A percentile compares a stretch with the other conserved stretches of the same genome.
These are phyloP conservation scores for Thalpophila matura DNA, from an alignment of 2,888 invertebrate species.

Conservation along the genomic window DNA sequence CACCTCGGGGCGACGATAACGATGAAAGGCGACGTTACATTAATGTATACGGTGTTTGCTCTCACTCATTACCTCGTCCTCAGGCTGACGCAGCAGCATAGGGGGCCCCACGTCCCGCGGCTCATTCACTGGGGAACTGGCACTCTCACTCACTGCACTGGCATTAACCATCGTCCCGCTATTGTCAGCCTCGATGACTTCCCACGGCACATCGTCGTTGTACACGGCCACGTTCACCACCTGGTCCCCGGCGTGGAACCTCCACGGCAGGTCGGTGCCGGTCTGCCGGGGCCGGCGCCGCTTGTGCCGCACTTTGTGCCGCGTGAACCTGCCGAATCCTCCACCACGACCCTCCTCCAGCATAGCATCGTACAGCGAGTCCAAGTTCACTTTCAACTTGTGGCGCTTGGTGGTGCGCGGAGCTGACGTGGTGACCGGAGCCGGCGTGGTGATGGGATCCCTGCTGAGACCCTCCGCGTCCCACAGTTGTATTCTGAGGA, in stretches of 20 bases:
- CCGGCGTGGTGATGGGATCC: constrained; percentile 75
- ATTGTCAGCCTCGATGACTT: constrained; percentile 81
- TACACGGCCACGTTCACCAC: constrained; percentile 89
- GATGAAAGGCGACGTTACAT: constrained; percentile 79
- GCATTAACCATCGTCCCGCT: constrained; percentile 73
- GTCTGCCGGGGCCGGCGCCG: constrained; percentile 84
- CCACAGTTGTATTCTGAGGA: constrained; percentile 87
- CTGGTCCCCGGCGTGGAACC: constrained; percentile 88
- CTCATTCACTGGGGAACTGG: constrained; percentile 74
- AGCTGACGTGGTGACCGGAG: constrained; percentile 61
- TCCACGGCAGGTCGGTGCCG: constrained; percentile 85
- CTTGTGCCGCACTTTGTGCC: constrained; percentile 87
- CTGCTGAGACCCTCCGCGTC: constrained; percentile 86
- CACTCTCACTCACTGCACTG: constrained; percentile 89
- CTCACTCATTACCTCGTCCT: constrained; percentile 85
- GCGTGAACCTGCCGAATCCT: constrained; percentile 81
- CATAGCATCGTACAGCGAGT: constrained; percentile 84
- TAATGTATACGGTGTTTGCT: constrained; percentile 78
- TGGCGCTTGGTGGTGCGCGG: constrained; percentile 67
- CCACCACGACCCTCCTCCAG: constrained; percentile 82
- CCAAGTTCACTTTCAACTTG: constrained; percentile 83
- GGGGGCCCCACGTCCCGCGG: constrained; percentile 83
- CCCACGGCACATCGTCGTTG: constrained; percentile 90
- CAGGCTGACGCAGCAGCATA: constrained; percentile 84
- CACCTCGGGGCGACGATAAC: constrained; percentile 88